Conservation (phyloP, 2,113 vertebrate species). For the Mustelus asterias region DNA sequence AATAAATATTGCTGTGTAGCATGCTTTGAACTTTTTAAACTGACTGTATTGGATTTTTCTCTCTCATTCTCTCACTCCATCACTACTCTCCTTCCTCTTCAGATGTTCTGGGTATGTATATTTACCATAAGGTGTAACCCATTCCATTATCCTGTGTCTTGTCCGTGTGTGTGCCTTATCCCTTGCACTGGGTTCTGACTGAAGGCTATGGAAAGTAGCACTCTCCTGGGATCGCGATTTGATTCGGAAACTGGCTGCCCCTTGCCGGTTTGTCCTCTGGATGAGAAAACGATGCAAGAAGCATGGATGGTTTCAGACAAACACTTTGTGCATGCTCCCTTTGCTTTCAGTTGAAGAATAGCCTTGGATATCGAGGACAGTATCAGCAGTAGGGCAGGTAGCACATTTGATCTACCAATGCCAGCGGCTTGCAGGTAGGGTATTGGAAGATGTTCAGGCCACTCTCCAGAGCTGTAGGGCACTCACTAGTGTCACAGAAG, state of each 20-base stretch:
- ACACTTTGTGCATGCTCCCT: no score
- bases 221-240: not conserved
- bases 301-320: not conserved
- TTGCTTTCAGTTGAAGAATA: not conserved
- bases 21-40: not conserved
- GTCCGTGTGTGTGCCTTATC: not conserved
- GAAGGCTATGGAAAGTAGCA: not conserved
- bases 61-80: constrained; percentile 20
- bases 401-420: not conserved
- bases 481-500: not conserved
- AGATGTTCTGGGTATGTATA: constrained; percentile 84
- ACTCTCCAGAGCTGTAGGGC: not conserved
- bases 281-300: not conserved
- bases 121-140: not conserved
- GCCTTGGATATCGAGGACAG: not conserved
- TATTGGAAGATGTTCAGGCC: not conserved
- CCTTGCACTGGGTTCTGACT: not conserved
- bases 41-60: constrained; percentile 34
- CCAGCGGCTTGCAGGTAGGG: not conserved
- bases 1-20: not conserved
- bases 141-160: not conserved
- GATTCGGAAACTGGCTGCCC: not conserved
- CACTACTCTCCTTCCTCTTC: constrained; percentile 44
- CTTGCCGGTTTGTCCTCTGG: not conserved
- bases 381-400: not conserved